Base-by-base conservation (phyloP, 2,797 vertebrate genomes). In the Helostoma temminkii region DNA sequence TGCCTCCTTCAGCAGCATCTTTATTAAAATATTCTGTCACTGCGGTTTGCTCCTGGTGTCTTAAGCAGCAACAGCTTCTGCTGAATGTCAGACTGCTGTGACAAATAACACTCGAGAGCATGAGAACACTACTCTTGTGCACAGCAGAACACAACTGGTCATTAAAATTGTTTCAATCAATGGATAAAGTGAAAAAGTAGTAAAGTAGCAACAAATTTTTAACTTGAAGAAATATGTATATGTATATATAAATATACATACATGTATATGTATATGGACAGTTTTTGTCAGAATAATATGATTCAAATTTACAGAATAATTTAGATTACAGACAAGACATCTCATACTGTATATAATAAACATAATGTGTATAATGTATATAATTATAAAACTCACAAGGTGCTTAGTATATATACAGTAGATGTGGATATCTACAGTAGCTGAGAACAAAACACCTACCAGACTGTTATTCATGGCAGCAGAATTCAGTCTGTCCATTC, bases 21-120 rank as follows among this genome's bases (percentile, higher is more conserved):
- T 74, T 81, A 85, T 80, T 89, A 77, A 84, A 83, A 85, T 87
- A 85, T 82, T 81, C 82, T 61, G 79, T 81, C 61, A 56, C 76
- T 74, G 76, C 71, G 68, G 81, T 64, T 70, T 46, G 47, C 56
- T 57, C 58, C 45, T 28, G 39, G 67, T 62, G 54, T 80, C 71
- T 81, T 84, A 68, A 77, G 65, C 74, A 74, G 81, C 74, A 46
- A 64, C 57, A 36, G 62, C 71, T 81, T 85, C 77, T 80, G 74
- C 57, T 81, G 74, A 86, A 80, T 81, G 78, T 85, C 80, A 82
- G 74, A 68, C 72, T 60, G 67, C 72, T 78, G 83, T 74, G 76
- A 85, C 82, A 74, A 82, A 89, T 65, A 49, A 21, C 63, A 53
- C 66, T 78, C 9, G 42, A 77, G 76, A 59, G 43, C 3, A 62